These are phyloP conservation scores for Heterodera filipjevi DNA, from an alignment of 2,888 invertebrate genomes.

Conservation along the genomic window DNA sequence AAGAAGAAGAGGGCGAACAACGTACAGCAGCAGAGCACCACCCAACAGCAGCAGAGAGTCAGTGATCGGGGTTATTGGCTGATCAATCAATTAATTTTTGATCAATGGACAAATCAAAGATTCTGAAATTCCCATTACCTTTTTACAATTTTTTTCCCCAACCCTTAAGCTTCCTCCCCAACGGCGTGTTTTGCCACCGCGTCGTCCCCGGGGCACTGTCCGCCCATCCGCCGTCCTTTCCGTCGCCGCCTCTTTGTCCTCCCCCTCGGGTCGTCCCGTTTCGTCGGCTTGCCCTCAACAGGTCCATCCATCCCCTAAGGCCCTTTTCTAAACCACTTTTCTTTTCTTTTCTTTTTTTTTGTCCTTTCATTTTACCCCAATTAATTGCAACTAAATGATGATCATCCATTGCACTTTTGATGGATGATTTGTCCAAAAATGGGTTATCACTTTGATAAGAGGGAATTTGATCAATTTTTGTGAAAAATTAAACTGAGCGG, in stretches of 20 bases:
- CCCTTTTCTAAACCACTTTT: not conserved
- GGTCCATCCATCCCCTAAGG: not conserved
- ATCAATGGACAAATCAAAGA: not conserved
- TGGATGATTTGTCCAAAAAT: constrained; percentile 1
- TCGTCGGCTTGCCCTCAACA: constrained; percentile 3
- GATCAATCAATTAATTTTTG: no score
- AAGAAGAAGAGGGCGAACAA: not conserved
- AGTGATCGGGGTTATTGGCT: no score
- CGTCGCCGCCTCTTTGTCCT: not conserved
- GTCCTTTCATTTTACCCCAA: not conserved
- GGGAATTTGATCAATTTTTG: not conserved
- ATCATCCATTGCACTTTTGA: not conserved
- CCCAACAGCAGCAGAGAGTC: not conserved
- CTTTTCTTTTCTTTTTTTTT: not conserved
- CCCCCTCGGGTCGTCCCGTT: not conserved
- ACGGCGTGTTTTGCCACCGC: constrained; percentile 2
- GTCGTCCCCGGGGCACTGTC: not conserved
- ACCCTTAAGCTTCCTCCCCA: not conserved
- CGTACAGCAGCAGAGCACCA: not conserved
- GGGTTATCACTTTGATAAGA: not conserved
- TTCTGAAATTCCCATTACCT: not conserved
- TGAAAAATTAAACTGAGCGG: not conserved
- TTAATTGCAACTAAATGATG: not conserved
- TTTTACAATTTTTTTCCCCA: not conserved
- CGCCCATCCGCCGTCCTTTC: not conserved